Conservation (phyloP, 2,113 vertebrate genomes). For the Pongo pygmaeus region DNA sequence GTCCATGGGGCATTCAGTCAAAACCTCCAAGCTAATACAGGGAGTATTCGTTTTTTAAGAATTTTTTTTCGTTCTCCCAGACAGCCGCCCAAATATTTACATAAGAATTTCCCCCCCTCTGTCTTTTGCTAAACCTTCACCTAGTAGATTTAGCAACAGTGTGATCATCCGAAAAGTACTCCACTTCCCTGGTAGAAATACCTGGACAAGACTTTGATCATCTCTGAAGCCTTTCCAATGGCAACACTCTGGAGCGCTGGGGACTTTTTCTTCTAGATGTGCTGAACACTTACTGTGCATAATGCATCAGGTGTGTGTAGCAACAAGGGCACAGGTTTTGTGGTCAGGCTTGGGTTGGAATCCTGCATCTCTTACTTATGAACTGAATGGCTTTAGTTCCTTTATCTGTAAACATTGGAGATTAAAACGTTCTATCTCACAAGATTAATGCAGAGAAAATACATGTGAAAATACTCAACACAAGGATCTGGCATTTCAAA, state of each 20-base stretch:
- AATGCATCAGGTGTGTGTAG: not conserved
- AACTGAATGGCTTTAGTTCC: not conserved
- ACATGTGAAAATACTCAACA: not conserved
- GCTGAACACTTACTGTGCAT: not conserved
- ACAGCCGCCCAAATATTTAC: not conserved
- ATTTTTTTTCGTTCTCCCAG: not conserved
- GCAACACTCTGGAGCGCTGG: not conserved
- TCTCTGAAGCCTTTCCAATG: not conserved
- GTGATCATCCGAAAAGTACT: not conserved
- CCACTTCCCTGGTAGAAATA: not conserved
- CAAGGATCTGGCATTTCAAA: not conserved
- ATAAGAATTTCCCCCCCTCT: not conserved
- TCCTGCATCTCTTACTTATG: not conserved
- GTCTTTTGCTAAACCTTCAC: constrained; percentile 9
- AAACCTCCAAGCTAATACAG: not conserved
- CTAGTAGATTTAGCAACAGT: not conserved
- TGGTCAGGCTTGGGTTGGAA: not conserved
- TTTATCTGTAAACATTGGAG: not conserved
- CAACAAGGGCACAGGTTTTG: not conserved
- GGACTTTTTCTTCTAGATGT: not conserved
- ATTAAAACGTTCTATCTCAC: not conserved
- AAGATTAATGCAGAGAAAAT: not conserved
- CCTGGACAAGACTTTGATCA: not conserved
- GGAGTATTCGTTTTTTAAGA: not conserved
- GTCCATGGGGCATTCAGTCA: not conserved